Evolutionary conservation across 2,888 invertebrate genomes (phyloP).

Genomic region (Keiferia lycopersicella): DNA sequence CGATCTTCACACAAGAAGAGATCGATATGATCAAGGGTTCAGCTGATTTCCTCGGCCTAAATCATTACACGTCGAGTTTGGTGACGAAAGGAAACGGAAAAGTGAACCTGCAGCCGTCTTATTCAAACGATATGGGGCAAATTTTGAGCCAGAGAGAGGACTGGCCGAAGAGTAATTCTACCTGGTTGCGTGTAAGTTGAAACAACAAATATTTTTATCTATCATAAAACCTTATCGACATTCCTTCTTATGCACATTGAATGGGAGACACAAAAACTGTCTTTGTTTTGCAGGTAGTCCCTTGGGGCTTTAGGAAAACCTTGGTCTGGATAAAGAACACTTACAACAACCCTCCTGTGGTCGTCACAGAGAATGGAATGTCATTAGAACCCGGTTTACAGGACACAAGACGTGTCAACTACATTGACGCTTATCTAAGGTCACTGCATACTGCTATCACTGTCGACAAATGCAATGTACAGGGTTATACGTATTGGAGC

Average conservation of each 20-base stretch:
- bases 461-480: conserved; percentile 80
- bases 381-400: conserved; percentile 69
- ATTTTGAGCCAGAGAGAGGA: conserved; percentile 58
- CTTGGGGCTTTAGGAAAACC: conserved; percentile 84
- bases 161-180: conserved; percentile 74
- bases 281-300: conserved; percentile 74
- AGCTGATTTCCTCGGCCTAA: conserved; percentile 87
- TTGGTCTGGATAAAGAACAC: conserved; percentile 82
- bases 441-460: conserved; percentile 69
- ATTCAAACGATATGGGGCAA: conserved; percentile 64
- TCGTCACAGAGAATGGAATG: conserved; percentile 84
- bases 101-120: conserved; percentile 53
- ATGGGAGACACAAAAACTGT: background rate
- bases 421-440: conserved; percentile 74
- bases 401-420: conserved; percentile 75
- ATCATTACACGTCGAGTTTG: conserved; percentile 85
- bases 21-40: conserved; percentile 80
- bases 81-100: conserved; percentile 54
- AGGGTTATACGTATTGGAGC: conserved; percentile 89
- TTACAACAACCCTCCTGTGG: conserved; percentile 80
- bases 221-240: background rate
- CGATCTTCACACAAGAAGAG: conserved; percentile 82
- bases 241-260: background rate
- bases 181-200: conserved; percentile 73
- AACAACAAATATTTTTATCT: background rate